Evolutionary conservation across 2,888 invertebrate species (phyloP).

Genomic region (Erynnis tages): DNA sequence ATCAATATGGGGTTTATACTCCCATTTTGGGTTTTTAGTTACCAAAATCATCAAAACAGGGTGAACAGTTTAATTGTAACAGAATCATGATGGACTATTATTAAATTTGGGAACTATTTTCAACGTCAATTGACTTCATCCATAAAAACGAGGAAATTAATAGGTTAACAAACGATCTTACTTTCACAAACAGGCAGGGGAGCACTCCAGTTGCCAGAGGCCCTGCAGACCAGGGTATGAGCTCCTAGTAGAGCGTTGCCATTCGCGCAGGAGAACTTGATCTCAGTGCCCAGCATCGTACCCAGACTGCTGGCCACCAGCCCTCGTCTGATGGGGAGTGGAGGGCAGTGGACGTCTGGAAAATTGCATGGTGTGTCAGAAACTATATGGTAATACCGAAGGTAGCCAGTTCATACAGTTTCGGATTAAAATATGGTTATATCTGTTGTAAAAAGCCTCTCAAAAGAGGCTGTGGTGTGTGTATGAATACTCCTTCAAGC

Average conservation of each 20-base stretch:
- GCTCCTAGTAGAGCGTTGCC: constrained; percentile 91
- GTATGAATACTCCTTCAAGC: too few species aligned
- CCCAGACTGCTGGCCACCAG: constrained; percentile 86
- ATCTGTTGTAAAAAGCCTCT: too few species aligned
- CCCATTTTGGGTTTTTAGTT: too few species aligned
- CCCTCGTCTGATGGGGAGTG: constrained; percentile 87
- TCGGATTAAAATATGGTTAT: too few species aligned
- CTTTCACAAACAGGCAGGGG: constrained; percentile 92
- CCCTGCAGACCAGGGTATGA: constrained; percentile 87
- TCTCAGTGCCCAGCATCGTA: constrained; percentile 87
- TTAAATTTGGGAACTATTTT: too few species aligned
- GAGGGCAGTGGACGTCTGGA: constrained; percentile 88
- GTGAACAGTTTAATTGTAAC: too few species aligned
- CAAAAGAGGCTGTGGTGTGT: too few species aligned
- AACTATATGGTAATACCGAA: not conserved
- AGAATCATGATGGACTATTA: too few species aligned
- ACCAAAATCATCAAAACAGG: too few species aligned
- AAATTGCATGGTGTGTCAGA: not conserved
- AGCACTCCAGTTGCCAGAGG: constrained; percentile 93
- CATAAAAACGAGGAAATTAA: not conserved
- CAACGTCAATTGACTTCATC: not conserved
- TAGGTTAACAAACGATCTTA: constrained; percentile 60
- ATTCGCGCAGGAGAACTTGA: constrained; percentile 88
- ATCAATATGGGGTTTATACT: too few species aligned
- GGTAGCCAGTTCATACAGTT: too few species aligned